Evolutionary conservation across 2,888 invertebrate species (phyloP), one percentile per base, ranked within the genome.

Genomic region (Brenthis daphne): DNA sequence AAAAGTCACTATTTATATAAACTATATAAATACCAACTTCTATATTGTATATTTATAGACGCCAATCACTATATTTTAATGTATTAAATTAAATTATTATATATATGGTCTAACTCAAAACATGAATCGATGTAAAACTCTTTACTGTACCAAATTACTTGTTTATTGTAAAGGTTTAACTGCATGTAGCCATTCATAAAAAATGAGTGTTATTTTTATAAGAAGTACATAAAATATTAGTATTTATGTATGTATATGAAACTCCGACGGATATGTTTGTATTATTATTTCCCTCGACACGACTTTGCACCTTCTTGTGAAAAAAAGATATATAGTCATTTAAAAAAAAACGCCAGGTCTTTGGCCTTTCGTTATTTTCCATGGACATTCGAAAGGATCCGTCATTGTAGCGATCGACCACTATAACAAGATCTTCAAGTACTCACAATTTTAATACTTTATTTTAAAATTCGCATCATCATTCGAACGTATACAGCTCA

Each of bases 281-380:
- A 50, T 61, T 65, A 64, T 70, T 76, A 73, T 75, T 73, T 64
- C 66, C 72, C 70, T 61, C 68, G 79, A 81, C 80, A 81, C 79
- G 77, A 79, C 50, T 79, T 77, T 64, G 54, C 70, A 58, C 66
- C 64, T 69, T 63, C 68, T 65, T 67, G 64, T 29, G 57, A 71
- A 72, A 56, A 70, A 72, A 75, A 78, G 74, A 76, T 72, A 70
- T 75, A 75, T 67, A 65, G 54, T 57, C 55, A 67, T 65, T 65
- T 57, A 78, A 77, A 78, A 76, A 78, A 77, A 76, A 78, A 77
- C 76, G 77, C 73, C 72, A 72, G 83, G 82, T 82, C 80, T 77
- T 82, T 82, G 78, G 72, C 83, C 80, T 69, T 64, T 60, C 66
- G 68, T 57, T 71, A 75, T 75, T 77, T 77, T 74, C 71, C 76